Evolutionary conservation across 2,113 vertebrate genomes (phyloP).

Genomic region (Rhynchomys soricoides): DNA sequence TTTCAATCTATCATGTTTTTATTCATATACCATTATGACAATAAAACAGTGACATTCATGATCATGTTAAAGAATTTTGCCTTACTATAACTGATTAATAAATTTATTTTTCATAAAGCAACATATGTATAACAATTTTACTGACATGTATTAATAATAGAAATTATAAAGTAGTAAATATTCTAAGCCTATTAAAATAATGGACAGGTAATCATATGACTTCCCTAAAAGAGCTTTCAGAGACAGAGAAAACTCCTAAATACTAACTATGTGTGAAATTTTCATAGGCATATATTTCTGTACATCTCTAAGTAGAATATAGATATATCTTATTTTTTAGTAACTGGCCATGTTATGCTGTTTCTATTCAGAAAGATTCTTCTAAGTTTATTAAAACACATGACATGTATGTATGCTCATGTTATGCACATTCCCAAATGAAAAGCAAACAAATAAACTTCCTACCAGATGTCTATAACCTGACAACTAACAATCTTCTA

Average conservation of each 20-base stretch:
- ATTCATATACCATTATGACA: conserved; percentile 29
- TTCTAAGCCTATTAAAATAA: not conserved
- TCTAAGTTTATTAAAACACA: not conserved
- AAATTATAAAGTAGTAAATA: conserved; percentile 18
- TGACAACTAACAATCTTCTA: not conserved
- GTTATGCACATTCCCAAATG: not conserved
- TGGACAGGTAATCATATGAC: not conserved
- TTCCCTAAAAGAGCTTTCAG: not conserved
- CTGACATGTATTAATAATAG: not conserved
- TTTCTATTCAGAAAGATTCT: not conserved
- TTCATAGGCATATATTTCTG: not conserved
- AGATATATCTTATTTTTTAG: not conserved
- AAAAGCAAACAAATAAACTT: not conserved
- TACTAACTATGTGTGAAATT: not conserved
- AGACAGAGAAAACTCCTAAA: not conserved
- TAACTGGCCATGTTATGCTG: not conserved
- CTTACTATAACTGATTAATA: conserved; percentile 5
- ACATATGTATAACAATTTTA: conserved; percentile 43
- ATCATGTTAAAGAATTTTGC: not conserved
- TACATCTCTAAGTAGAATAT: not conserved
- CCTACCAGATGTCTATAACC: not conserved
- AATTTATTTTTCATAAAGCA: not conserved
- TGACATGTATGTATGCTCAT: not conserved
- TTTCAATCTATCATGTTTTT: conserved; percentile 38
- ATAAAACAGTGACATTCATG: not conserved